Conservation (phyloP, 2,888 invertebrate genomes). For the Dioctria linearis region DNA sequence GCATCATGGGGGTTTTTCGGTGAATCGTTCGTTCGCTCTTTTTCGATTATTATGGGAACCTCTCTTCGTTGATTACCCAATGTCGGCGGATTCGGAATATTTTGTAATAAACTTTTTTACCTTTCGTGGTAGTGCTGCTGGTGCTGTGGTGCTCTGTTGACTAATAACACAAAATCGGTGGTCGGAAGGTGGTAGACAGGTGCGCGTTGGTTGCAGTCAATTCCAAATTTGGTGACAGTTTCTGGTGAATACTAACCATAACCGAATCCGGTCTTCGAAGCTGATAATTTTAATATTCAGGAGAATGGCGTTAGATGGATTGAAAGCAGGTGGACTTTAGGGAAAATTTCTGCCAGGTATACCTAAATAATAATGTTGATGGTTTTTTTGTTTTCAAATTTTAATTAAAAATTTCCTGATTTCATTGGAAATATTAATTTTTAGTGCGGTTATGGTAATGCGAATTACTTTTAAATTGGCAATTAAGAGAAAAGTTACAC, state of each 20-base stretch:
- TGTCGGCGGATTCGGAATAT: neutral
- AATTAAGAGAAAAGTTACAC: no score
- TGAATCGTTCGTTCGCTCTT: neutral
- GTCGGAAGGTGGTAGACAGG: neutral
- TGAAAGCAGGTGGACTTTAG: neutral
- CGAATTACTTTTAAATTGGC: neutral
- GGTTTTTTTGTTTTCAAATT: neutral
- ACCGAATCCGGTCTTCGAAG: neutral
- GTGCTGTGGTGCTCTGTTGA: neutral
- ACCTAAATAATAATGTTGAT: neutral
- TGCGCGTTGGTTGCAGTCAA: neutral
- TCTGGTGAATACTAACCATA: neutral
- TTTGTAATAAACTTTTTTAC: conserved; percentile 8
- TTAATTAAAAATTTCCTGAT: neutral
- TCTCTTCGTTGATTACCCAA: conserved; percentile 9
- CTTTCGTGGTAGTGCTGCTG: neutral
- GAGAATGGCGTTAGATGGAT: neutral
- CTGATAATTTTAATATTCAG: neutral
- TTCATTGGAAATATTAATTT: neutral
- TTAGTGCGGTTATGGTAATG: no score
- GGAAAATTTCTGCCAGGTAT: neutral
- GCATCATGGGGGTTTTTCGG: conserved; percentile 11
- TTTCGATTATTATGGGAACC: neutral
- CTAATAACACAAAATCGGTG: neutral
- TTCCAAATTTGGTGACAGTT: conserved; percentile 12